Conservation (phyloP, 1,140 invertebrate genomes). For the Sitobion miscanthi region DNA sequence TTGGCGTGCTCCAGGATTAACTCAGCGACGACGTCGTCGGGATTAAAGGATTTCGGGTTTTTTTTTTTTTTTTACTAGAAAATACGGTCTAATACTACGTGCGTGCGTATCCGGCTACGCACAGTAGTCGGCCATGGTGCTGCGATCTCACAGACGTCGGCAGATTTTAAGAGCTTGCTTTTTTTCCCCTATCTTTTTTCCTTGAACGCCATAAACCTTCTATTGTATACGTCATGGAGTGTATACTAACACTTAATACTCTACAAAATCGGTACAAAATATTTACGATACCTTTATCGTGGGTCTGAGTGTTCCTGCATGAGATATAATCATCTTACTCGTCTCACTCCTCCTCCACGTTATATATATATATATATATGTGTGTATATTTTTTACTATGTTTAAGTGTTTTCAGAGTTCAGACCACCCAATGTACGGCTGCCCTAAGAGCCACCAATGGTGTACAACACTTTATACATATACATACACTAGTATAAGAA, state of each 20-base stretch:
- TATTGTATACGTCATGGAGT: background rate
- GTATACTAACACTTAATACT: background rate
- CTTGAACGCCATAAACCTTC: background rate
- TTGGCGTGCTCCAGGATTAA: constrained; percentile 5
- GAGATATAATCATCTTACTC: background rate
- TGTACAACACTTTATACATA: no score
- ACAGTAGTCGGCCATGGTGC: background rate
- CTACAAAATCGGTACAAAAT: background rate
- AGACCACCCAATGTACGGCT: background rate
- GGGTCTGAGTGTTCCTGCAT: background rate
- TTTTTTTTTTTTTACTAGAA: background rate
- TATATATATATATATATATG: background rate
- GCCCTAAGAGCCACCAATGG: no score
- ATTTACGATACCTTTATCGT: background rate
- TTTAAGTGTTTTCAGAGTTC: background rate
- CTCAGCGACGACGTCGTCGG: background rate
- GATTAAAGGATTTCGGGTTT: background rate
- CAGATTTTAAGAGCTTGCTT: background rate
- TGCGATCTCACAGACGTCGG: background rate
- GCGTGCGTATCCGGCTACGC: no score
- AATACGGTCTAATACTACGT: background rate
- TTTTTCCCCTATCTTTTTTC: background rate
- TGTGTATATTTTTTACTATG: background rate
- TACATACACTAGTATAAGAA: no score
- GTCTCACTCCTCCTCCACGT: background rate